Conservation (phyloP, 2,888 invertebrate genomes). For the Philereme vetulata region DNA sequence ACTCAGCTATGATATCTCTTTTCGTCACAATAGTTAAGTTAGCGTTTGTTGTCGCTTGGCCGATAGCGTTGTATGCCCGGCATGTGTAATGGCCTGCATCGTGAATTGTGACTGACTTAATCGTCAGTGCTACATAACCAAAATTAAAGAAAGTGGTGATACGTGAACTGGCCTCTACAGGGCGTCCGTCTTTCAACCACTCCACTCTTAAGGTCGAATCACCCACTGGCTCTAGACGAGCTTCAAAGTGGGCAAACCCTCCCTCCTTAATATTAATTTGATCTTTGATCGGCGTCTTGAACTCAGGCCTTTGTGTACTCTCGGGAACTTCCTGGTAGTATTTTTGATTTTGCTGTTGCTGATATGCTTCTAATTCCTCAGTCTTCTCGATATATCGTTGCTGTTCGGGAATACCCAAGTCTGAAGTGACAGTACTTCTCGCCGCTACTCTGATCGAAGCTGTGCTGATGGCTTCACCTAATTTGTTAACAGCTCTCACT, state of each 20-base stretch:
- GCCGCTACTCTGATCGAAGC: slow-evolving; percentile 90
- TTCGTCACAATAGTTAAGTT: slow-evolving; percentile 93
- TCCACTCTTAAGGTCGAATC: slow-evolving; percentile 95
- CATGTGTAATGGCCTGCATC: slow-evolving; percentile 96
- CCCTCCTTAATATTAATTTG: slow-evolving; percentile 94
- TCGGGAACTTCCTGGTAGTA: slow-evolving; percentile 92
- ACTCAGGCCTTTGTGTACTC: slow-evolving; percentile 91
- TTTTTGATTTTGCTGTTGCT: slow-evolving; percentile 91
- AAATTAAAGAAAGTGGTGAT: slow-evolving; percentile 97
- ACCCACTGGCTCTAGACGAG: slow-evolving; percentile 95
- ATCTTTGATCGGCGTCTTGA: slow-evolving; percentile 94
- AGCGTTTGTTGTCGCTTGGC: slow-evolving; percentile 92
- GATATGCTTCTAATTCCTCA: slow-evolving; percentile 95
- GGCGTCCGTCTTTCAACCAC: slow-evolving; percentile 96
- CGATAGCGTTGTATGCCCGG: slow-evolving; percentile 93
- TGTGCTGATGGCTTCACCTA: slow-evolving; percentile 95
- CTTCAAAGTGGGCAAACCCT: slow-evolving; percentile 97
- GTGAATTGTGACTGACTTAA: slow-evolving; percentile 94
- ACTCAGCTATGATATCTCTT: slow-evolving; percentile 93
- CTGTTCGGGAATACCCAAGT: slow-evolving; percentile 95
- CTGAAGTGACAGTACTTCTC: slow-evolving; percentile 92
- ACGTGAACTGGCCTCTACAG: slow-evolving; percentile 96
- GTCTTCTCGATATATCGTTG: slow-evolving; percentile 95
- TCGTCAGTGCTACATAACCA: slow-evolving; percentile 96
- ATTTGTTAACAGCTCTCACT: slow-evolving; percentile 94